phyloP scores from a whole-genome alignment of 2,113 vertebrate genomes.

The Diadophis punctatus region DNA sequence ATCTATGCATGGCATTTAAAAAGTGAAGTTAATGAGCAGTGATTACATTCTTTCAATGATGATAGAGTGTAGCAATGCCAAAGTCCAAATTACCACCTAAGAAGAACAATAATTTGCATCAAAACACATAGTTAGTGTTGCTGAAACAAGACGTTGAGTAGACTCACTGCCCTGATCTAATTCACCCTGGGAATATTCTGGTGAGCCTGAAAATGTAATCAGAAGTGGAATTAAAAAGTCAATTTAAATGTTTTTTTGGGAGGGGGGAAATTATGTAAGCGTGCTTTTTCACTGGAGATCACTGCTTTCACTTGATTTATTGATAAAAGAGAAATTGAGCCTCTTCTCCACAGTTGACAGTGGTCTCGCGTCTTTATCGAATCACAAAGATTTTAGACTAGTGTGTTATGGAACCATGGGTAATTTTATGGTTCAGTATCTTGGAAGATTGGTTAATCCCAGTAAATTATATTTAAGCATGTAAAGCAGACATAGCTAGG shows the following conservation, averaged over 20 bases:
- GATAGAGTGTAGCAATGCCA: slow-evolving; percentile 1
- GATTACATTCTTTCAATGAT: slow-evolving; percentile 7
- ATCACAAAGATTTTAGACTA: not conserved
- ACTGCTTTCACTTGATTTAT: not conserved
- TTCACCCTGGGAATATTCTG: not conserved
- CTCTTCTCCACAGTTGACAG: not conserved
- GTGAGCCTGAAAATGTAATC: not conserved
- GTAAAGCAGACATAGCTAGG: not conserved
- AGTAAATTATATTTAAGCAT: not conserved
- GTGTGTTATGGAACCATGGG: not conserved
- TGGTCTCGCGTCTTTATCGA: not conserved
- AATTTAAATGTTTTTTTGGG: not conserved
- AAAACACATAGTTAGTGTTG: slow-evolving; percentile 1
- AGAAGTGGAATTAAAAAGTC: not conserved
- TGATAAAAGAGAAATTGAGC: not conserved
- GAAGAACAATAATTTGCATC: slow-evolving; percentile 17
- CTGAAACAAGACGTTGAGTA: not conserved
- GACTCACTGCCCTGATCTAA: not conserved
- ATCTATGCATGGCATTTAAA: slow-evolving; percentile 30
- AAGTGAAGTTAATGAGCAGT: slow-evolving; percentile 29
- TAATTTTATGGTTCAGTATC: not conserved
- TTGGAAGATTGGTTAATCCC: not conserved
- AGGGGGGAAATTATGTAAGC: not conserved
- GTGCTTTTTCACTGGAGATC: not conserved
- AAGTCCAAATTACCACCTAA: slow-evolving; percentile 16